Evolutionary conservation across 2,113 vertebrate genomes (phyloP).

Genomic region (Echinops telfairi): DNA sequence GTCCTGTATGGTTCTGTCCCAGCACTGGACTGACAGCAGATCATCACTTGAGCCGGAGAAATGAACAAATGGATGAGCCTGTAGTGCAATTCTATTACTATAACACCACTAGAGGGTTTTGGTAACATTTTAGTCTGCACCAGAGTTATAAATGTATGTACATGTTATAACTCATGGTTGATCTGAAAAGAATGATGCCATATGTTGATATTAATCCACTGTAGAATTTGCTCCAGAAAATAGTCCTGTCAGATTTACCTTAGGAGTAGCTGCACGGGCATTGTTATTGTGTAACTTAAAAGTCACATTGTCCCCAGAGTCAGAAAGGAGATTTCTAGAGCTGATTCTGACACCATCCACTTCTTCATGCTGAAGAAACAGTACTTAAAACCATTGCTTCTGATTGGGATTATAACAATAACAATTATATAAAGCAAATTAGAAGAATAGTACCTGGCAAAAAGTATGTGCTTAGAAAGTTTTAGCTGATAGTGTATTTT

Average conservation of each 20-base stretch:
- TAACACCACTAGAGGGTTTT: not conserved
- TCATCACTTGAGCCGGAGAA: not conserved
- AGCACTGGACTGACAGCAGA: not conserved
- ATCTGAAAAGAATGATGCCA: not conserved
- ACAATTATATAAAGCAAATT: too few species aligned
- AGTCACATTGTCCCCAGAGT: not conserved
- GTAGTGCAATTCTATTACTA: not conserved
- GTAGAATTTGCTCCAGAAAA: not conserved
- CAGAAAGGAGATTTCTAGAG: not conserved
- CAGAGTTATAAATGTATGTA: not conserved
- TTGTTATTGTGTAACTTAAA: not conserved
- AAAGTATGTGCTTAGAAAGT: conserved; percentile 2
- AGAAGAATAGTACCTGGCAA: not conserved
- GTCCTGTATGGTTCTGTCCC: not conserved
- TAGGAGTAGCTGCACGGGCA: not conserved
- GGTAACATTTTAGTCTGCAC: not conserved
- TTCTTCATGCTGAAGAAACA: not conserved
- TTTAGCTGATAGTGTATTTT: not conserved
- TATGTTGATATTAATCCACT: not conserved
- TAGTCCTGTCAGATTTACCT: not conserved
- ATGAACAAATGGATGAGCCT: not conserved
- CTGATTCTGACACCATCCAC: not conserved
- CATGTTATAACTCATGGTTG: not conserved
- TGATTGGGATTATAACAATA: too few species aligned
- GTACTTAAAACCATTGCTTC: too few species aligned